Evolutionary conservation across 2,888 invertebrate species (phyloP), one percentile per base, ranked within the genome.

Genomic region (Lordiphosa fenestrarum): DNA sequence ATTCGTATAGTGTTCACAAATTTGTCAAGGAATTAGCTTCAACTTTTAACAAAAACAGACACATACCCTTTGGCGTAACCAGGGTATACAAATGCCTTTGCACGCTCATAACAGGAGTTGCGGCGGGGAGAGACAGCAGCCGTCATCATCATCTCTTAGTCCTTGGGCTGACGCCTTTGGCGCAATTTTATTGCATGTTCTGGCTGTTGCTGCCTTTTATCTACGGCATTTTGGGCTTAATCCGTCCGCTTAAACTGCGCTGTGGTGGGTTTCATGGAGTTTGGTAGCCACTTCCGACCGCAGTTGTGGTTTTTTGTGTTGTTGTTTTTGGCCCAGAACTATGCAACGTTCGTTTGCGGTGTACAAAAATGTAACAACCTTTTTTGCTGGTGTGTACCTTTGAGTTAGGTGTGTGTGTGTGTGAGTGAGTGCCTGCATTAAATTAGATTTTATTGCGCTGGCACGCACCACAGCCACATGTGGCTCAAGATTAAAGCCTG

Each of bases 101-200:
- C 23, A 25, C 46, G 56, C 39, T 21, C 52, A 12, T 25, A 25
- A 39, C 46, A 48, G 54, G 37, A 51, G 3, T 9, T 37, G 21
- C 25, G 48, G 37, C 19, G 10, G 38, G 40, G 23, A 41, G 15
- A 35, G 40, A 23, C 15, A 41, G 33, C 48, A 58, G 46, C 46
- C 52, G 38, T 52, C 58, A 35, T 51, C 58, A 35, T 51, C 54
- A 58, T 66, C 78, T 35, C 47, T 51, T 49, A 49, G 54, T 46
- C 1, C 36, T 48, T 49, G 46, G 30, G 57, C 51, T 23, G 25
- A 49, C 57, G 50, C 40, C 59, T 57, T 66, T 56, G 46, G 58
- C 73, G 68, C 71, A 73, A 69, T 73, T 80, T 76, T 80, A 80
- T 81, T 73, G 69, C 74, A 81, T 73, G 77, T 67, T 73, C 33